Base-by-base conservation (phyloP, 2,797 vertebrate species). In the Gouania willdenowi region DNA sequence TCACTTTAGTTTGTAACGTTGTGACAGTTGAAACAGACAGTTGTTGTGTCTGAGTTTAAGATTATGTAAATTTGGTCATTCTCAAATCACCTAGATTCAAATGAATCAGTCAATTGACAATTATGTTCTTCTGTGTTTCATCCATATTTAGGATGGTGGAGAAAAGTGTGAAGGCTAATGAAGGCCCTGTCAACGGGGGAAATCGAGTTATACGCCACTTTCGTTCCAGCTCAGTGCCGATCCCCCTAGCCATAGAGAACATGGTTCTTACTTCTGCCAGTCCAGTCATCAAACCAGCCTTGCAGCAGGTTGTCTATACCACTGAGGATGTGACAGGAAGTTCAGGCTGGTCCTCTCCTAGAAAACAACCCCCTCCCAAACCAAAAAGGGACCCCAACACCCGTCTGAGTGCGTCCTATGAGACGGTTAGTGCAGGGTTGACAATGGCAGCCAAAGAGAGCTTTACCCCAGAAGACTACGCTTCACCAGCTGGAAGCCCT, bases 341-440 rank as follows among this genome's bases (percentile, higher is more conserved):
- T 6, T 79, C 66, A 5, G 65, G 72, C 64, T 87, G 93, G 20
- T 92, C 91, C 1, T 98, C 95, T 8, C 96, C 95, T 55, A 85
- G 96, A 72, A 98, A 97, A 86, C 95, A 97, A 67, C 96, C 96
- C 77, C 96, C 95, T 17, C 96, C 96, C 27, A 98, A 98, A 81
- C 96, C 95, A 62, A 98, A 95, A 89, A 87, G 96, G 79, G 94
- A 98, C 82, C 96, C 96, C 27, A 94, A 91, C 83, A 98, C 96
- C 3, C 84, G 96, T 34, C 86, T 98, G 73, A 98, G 96, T 12
- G 94, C 93, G 26, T 98, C 95, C 0, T 98, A 98, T 3, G 96
- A 98, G 82, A 94, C 87, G 1, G 94, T 97, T 48, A 95, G 93
- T 4, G 93, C 94, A 13, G 94, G 94, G 40, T 80, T 98, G 58